phyloP scores from a whole-genome alignment of 2,888 invertebrate genomes.

The Theodoxus fluviatilis region DNA sequence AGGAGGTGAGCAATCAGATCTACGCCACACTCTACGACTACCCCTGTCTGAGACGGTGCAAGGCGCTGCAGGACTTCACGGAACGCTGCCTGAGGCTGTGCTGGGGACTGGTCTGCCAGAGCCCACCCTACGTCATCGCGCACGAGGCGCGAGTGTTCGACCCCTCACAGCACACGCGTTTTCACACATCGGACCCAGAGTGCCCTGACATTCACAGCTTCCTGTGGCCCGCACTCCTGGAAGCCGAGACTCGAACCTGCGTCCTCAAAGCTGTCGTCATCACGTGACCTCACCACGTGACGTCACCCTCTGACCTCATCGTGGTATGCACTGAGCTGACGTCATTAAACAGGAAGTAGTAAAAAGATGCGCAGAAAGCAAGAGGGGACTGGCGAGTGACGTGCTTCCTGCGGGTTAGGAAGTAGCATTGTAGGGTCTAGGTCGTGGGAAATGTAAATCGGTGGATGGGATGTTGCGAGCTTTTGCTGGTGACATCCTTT shows the following conservation, averaged over 20 bases:
- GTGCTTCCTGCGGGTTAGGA: too few species aligned
- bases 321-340: too few species aligned
- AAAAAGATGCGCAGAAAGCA: too few species aligned
- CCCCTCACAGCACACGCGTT: conserved; percentile 83
- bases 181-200: conserved; percentile 78
- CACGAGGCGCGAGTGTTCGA: conserved; percentile 73
- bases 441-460: too few species aligned
- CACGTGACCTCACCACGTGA: too few species aligned
- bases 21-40: conserved; percentile 92
- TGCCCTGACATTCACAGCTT: conserved; percentile 81
- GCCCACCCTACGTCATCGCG: conserved; percentile 64
- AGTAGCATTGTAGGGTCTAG: too few species aligned
- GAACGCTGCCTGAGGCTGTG: conserved; percentile 84
- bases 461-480: too few species aligned
- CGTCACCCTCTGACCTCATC: too few species aligned
- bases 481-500: too few species aligned
- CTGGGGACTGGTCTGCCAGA: conserved; percentile 84
- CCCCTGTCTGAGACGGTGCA: conserved; percentile 83
- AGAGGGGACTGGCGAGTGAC: too few species aligned
- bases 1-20: conserved; percentile 76
- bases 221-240: conserved; percentile 86
- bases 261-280: conserved; percentile 86
- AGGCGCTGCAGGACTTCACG: conserved; percentile 80
- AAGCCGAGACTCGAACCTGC: conserved; percentile 74
- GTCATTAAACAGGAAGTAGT: too few species aligned